These are phyloP conservation scores for Tyto alba DNA, from an alignment of 2,113 vertebrate species.

Conservation along the genomic window DNA sequence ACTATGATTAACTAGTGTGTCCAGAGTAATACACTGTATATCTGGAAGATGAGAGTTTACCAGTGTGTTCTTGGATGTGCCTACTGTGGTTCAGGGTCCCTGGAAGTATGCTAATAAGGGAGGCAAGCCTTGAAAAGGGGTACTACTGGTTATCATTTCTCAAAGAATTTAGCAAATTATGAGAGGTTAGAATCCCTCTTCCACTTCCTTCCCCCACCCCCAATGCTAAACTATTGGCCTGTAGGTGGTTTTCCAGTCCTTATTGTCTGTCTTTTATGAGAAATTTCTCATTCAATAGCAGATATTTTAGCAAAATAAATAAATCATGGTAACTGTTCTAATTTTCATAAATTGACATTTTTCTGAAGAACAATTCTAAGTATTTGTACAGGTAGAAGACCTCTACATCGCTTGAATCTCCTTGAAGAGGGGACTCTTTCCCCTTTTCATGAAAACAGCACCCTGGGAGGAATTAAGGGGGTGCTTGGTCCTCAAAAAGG, in stretches of 20 bases:
- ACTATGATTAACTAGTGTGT: no score
- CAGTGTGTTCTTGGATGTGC: no score
- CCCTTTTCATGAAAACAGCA: not conserved
- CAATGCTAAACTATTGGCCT: not conserved
- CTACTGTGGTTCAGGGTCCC: not conserved
- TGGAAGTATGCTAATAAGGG: accelerated
- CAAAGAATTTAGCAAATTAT: not conserved
- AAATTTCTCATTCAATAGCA: not conserved
- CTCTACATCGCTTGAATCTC: not conserved
- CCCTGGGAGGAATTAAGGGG: not conserved
- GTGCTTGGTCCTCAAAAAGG: not conserved
- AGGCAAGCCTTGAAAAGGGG: not conserved
- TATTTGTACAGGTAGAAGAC: not conserved
- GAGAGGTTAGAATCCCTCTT: not conserved
- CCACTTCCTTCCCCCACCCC: not conserved
- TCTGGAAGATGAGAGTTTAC: not conserved
- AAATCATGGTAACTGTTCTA: not conserved
- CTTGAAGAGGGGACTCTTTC: not conserved
- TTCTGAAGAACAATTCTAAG: not conserved
- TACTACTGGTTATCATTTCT: not conserved
- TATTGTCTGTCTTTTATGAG: not conserved
- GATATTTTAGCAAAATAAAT: not conserved
- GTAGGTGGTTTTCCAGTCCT: not conserved
- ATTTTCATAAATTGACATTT: not conserved
- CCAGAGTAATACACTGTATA: not conserved